phyloP scores from a whole-genome alignment of 2,888 invertebrate genomes.

The Tortricodes alternella region DNA sequence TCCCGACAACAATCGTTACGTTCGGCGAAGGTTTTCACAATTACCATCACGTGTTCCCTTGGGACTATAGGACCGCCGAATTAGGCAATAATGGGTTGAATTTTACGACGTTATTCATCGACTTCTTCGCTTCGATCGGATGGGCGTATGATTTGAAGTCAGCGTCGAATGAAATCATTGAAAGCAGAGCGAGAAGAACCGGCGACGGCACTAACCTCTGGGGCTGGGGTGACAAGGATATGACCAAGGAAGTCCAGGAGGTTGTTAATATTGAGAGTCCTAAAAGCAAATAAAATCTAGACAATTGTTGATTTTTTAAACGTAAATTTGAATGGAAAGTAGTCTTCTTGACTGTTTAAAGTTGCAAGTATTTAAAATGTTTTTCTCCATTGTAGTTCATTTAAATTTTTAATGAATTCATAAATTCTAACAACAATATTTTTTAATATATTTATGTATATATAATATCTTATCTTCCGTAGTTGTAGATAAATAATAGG shows the following conservation, averaged over 20 bases:
- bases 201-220: constrained; percentile 9
- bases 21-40: constrained; percentile 61
- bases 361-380: no score
- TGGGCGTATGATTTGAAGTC: constrained; percentile 15
- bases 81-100: constrained; percentile 47
- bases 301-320: no score
- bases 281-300: neutral
- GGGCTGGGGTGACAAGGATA: constrained; percentile 2
- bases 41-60: constrained; percentile 57
- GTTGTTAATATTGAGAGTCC: neutral
- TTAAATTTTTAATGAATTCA: no score
- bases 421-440: no score
- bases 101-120: constrained; percentile 1
- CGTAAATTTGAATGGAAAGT: no score
- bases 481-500: no score
- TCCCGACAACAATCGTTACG: constrained; percentile 39
- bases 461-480: no score
- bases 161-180: neutral
- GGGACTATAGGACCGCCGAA: constrained; percentile 57
- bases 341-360: no score
- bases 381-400: no score
- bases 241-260: neutral
- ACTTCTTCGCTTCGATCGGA: constrained; percentile 8
- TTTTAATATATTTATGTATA: no score
- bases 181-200: neutral